A percentile compares a stretch with the other conserved stretches of the same genome.
phyloP scores from a whole-genome alignment of 1,140 invertebrate species.

The Polypedilum vanderplanki region DNA sequence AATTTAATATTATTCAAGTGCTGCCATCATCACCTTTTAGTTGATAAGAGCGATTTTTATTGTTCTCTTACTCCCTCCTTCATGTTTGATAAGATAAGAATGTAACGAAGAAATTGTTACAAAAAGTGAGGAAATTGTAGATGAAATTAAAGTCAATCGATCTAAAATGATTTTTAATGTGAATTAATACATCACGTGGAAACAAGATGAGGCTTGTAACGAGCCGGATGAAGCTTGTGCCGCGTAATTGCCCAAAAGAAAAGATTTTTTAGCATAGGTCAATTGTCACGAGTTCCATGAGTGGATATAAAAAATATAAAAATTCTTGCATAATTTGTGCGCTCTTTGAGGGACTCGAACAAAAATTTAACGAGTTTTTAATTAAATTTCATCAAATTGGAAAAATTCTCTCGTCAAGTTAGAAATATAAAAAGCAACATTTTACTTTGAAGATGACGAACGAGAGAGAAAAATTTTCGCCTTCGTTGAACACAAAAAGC shows the following conservation, averaged over 20 bases:
- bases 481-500: conserved; percentile 24
- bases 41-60: background rate
- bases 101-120: background rate
- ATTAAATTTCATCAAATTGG: conserved; percentile 14
- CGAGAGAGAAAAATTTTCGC: background rate
- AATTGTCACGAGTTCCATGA: background rate
- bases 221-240: background rate
- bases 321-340: background rate
- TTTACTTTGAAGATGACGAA: background rate
- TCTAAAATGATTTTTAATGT: background rate
- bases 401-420: background rate
- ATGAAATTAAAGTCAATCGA: background rate
- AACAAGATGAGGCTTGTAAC: background rate
- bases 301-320: background rate
- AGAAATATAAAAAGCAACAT: background rate
- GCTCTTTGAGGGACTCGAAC: background rate
- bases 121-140: background rate
- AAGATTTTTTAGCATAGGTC: conserved; percentile 3
- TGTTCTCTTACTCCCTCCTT: no score
- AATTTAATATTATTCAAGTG: background rate
- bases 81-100: background rate
- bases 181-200: no score
- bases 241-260: background rate
- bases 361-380: conserved; percentile 15
- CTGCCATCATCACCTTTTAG: background rate